Evolutionary conservation across 1,140 invertebrate species (phyloP).

Genomic region (Euglossa dilemma): DNA sequence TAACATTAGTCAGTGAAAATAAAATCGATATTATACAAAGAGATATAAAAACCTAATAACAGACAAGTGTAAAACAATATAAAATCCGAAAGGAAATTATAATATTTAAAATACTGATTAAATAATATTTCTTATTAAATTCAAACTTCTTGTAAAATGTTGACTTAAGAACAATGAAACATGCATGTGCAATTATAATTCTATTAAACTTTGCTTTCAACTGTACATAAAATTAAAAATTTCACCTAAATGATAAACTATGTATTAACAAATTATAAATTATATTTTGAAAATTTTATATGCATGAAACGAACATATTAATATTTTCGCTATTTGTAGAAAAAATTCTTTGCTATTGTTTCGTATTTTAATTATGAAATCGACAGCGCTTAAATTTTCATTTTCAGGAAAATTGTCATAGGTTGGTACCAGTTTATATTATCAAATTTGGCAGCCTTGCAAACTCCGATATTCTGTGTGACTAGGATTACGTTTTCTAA

Average conservation of each 20-base stretch:
- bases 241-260: not conserved
- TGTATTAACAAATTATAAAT: not conserved
- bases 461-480: not conserved
- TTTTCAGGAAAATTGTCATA: not conserved
- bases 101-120: not conserved
- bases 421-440: slow-evolving; percentile 9
- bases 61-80: not conserved
- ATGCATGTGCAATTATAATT: not conserved
- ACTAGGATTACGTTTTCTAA: slow-evolving; percentile 9
- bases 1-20: not conserved
- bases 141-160: not conserved
- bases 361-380: not conserved
- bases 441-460: slow-evolving; percentile 20
- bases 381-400: not conserved
- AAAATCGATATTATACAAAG: not conserved
- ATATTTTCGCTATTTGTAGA: not conserved
- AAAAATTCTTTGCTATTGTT: not conserved
- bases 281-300: not conserved
- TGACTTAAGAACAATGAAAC: not conserved
- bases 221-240: not conserved
- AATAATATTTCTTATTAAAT: not conserved
- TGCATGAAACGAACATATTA: not conserved
- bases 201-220: not conserved
- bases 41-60: not conserved
- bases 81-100: not conserved